These are phyloP conservation scores for Torymus aiolomorphi DNA, from an alignment of 2,888 invertebrate species.

Conservation along the genomic window DNA sequence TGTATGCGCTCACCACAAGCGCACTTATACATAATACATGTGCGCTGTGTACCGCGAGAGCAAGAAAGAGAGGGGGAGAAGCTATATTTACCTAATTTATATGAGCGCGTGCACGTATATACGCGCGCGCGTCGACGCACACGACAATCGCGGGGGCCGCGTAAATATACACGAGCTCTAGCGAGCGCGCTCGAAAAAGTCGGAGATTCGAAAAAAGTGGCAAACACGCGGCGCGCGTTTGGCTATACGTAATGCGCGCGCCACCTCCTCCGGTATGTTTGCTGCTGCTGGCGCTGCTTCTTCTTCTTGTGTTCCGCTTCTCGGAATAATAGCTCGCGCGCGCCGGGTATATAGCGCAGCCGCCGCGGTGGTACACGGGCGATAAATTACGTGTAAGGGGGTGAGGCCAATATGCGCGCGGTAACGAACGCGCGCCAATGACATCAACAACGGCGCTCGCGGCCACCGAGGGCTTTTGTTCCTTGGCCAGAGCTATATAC, in stretches of 20 bases:
- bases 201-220: no score
- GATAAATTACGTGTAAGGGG: slow-evolving; percentile 46
- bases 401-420: not conserved
- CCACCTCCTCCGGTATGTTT: not conserved
- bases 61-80: not conserved
- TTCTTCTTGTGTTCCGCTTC: slow-evolving; percentile 41
- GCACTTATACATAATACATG: slow-evolving; percentile 50
- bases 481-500: not conserved
- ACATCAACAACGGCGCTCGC: slow-evolving; percentile 8
- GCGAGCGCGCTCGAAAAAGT: not conserved
- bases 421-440: slow-evolving; percentile 45
- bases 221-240: not conserved
- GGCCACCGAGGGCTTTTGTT: slow-evolving; percentile 25
- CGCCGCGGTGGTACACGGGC: not conserved
- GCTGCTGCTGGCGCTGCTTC: not conserved
- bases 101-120: slow-evolving; percentile 30
- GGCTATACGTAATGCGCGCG: slow-evolving; percentile 3
- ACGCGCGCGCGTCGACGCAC: not conserved
- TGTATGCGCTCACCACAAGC: not conserved
- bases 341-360: not conserved
- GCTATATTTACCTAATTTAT: slow-evolving; percentile 51
- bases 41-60: not conserved
- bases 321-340: slow-evolving; percentile 42
- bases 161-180: not conserved
- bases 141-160: not conserved